Evolutionary conservation across 2,888 invertebrate species (phyloP).

Genomic region (Glomeris marginata): DNA sequence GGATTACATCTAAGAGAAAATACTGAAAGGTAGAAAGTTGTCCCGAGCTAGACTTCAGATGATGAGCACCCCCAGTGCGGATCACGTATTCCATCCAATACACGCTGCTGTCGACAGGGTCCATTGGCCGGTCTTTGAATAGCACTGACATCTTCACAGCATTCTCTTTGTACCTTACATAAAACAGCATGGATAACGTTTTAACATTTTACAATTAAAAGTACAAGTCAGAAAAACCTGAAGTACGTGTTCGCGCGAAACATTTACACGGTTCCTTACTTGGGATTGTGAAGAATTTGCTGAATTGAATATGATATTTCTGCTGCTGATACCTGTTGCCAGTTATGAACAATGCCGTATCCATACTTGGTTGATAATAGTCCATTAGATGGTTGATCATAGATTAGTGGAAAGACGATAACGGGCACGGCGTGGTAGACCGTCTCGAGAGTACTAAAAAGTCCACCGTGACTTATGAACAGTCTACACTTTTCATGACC

Average conservation of each 20-base stretch:
- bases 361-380: not conserved
- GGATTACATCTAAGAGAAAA: not conserved
- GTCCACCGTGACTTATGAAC: constrained; percentile 2
- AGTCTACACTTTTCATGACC: not conserved
- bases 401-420: not conserved
- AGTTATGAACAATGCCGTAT: not conserved
- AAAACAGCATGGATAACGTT: no score
- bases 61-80: not conserved
- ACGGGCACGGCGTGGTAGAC: constrained; percentile 1
- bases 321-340: not conserved
- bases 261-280: no score
- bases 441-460: not conserved
- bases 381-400: not conserved
- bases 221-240: no score
- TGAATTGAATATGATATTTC: not conserved
- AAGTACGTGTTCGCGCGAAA: no score
- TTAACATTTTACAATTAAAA: no score
- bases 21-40: constrained; percentile 2
- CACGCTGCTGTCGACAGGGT: not conserved
- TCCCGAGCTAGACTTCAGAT: not conserved
- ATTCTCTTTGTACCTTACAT: not conserved
- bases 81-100: constrained; percentile 6
- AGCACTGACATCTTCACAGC: not conserved
- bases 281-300: no score
- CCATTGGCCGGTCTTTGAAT: not conserved